A percentile compares a stretch with the other conserved stretches of the same genome.
Evolutionary conservation across 2,113 vertebrate species (phyloP).

Genomic region (Paramisgurnus dabryanus): DNA sequence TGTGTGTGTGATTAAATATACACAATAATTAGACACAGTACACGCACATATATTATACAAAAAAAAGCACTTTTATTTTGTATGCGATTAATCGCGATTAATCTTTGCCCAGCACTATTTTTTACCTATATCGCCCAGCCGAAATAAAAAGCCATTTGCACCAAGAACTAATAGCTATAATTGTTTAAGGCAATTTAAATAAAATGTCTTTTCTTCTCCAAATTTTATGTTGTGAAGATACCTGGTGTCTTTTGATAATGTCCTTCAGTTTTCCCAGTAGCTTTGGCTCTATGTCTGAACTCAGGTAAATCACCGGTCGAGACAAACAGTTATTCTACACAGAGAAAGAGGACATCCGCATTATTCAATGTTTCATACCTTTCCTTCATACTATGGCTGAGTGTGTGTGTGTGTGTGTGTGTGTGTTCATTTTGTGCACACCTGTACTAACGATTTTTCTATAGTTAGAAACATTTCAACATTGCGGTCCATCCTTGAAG

Average conservation of each 20-base stretch:
- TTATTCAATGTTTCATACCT: neutral
- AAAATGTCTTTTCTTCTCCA: neutral
- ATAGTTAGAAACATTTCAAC: slow-evolving; percentile 99
- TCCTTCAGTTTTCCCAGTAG: slow-evolving; percentile 93
- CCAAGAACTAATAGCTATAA: neutral
- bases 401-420: neutral
- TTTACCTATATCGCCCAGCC: neutral
- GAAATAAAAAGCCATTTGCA: neutral
- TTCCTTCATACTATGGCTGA: neutral
- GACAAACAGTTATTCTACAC: slow-evolving; percentile 78
- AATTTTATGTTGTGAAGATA: slow-evolving; percentile 51
- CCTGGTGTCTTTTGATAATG: slow-evolving; percentile 96
- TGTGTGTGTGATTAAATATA: too few relatives aligned
- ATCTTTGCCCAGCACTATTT: too few relatives aligned
- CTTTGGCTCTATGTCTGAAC: slow-evolving; percentile 91
- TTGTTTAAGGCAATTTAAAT: neutral
- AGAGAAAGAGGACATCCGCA: slow-evolving; percentile 8
- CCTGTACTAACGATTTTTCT: slow-evolving; percentile 95
- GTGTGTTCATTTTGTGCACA: slow-evolving; percentile 55
- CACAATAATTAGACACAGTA: too few relatives aligned
- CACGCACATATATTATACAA: too few relatives aligned
- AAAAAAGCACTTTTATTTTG: too few relatives aligned
- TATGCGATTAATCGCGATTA: too few relatives aligned
- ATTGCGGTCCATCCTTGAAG: slow-evolving; percentile 96
- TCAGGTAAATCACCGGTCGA: slow-evolving; percentile 93